Base-by-base conservation (phyloP, 2,888 invertebrate species). In the Zaprionus obscuricornis region DNA sequence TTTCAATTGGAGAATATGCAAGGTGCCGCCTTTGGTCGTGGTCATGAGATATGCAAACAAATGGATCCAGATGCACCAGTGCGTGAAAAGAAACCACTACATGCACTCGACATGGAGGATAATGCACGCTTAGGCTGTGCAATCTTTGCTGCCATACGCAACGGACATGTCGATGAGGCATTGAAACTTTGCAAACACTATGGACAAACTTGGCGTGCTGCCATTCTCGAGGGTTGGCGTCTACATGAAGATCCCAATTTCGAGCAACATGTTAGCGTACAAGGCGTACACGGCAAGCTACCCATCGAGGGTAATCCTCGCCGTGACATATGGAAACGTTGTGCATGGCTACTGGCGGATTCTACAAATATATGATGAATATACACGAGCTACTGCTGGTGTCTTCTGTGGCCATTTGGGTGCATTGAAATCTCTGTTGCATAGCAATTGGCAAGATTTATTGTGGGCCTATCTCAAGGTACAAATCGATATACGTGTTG, bases 141-240 rank as follows among this genome's bases (percentile, higher is more conserved):
- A 16, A 87, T 90, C 26, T 96, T 96, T 86, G 91, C 92, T 8
- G 93, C 95, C 91, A 93, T 98, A 33, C 92, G 98, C 18, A 96
- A 96, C 88, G 98, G 98, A 0, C 94, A 95, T 76, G 92, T 97
- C 57, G 94, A 95, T 71, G 94, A 95, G 89, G 98, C 97, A 1
- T 94, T 97, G 86, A 93, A 95, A 60, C 89, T 97, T 24, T 97
- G 97, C 83, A 92, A 94, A 33, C 94, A 94, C 85, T 95, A 95
- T 81, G 98, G 98, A 0, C 97, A 98, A 89, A 93, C 95, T 1
- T 98, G 98, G 98, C 92, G 97, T 42, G 97, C 97, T 0, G 97
- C 97, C 2, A 93, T 96, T 14, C 91, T 98, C 27, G 95, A 97
- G 89, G 98, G 98, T 2, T 98, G 98, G 97, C 92, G 94, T 51